Percentiles rank a stretch among this genome's conserved stretches.
phyloP scores from a whole-genome alignment of 2,797 vertebrate genomes.

The Macropodus opercularis region DNA sequence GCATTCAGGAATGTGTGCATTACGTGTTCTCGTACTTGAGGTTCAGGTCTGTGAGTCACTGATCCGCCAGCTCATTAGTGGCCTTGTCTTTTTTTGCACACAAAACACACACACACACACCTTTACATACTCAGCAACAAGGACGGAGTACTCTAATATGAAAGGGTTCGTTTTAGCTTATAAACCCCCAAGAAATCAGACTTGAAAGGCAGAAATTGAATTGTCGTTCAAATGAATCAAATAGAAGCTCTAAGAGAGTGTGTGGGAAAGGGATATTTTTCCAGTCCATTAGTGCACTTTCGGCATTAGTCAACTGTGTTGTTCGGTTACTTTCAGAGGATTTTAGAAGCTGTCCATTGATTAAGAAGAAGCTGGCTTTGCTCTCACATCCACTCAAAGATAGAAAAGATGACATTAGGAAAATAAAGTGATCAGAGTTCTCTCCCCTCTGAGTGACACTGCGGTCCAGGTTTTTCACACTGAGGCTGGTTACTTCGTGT shows the following conservation, averaged over 20 bases:
- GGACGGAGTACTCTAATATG: conserved; percentile 12
- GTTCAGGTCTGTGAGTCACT: conserved; percentile 36
- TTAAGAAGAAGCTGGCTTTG: conserved; percentile 57
- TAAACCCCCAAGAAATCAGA: conserved; percentile 42
- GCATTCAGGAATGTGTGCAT: conserved; percentile 4
- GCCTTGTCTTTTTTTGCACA: conserved; percentile 18
- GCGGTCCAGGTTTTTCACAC: neutral
- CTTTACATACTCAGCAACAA: conserved; percentile 26
- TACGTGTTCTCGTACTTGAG: conserved; percentile 12
- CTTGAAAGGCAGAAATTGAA: conserved; percentile 57
- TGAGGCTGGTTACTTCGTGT: conserved; percentile 25
- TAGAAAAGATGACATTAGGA: conserved; percentile 39
- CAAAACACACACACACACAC: conserved; percentile 14
- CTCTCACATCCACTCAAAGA: conserved; percentile 54
- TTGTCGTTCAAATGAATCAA: conserved; percentile 66
- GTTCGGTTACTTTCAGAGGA: conserved; percentile 68
- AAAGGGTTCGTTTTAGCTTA: conserved; percentile 34
- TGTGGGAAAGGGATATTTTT: conserved; percentile 52
- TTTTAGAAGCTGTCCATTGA: conserved; percentile 66
- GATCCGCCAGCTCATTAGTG: conserved; percentile 33
- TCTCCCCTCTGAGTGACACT: conserved; percentile 18
- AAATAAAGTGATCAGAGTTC: conserved; percentile 36
- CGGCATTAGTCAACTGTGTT: conserved; percentile 52
- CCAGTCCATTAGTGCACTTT: conserved; percentile 71
- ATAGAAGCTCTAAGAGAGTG: conserved; percentile 46